Evolutionary conservation across 2,888 invertebrate genomes (phyloP), one percentile per base, ranked within the genome.

Genomic region (Caradrina kadenii): DNA sequence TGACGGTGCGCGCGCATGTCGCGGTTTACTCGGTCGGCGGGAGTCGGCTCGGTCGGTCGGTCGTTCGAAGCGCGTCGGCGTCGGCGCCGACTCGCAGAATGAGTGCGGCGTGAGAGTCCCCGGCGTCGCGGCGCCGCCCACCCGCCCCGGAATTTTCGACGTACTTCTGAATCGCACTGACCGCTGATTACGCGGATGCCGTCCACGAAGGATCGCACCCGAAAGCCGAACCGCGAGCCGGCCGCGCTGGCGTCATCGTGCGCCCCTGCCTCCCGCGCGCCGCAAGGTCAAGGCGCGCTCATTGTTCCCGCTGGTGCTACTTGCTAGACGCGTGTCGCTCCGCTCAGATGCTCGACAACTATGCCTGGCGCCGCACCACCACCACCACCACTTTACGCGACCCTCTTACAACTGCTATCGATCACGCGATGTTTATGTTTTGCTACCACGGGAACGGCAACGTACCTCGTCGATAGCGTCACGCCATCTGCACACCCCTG

Each of bases 1-100:
- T 96, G 92, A 90, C 95, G 92, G 91, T 86, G 91, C 89, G 90
- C 91, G 93, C 93, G 94, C 95, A 95, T 95, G 92, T 94, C 95
- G 94, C 93, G 94, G 88, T 90, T 87, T 89, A 90, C 93, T 91
- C 89, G 90, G 87, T 91, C 91, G 91, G 92, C 93, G 91, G 92
- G 93, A 93, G 92, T 93, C 92, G 91, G 92, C 87, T 93, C 93
- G 93, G 92, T 94, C 93, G 93, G 93, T 95, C 94, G 95, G 88
- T 95, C 95, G 95, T 95, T 94, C 94, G 96, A 91, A 85, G 92
- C 94, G 94, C 92, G 96, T 93, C 95, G 95, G 94, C 94, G 95
- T 93, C 93, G 95, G 94, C 94, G 94, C 94, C 95, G 93, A 90
- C 88, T 92, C 93, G 94, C 95, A 91, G 94, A 95, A 94, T 94